Percentiles rank a stretch among this genome's conserved stretches.
Conservation (phyloP, 2,797 vertebrate genomes). For the Botia almorhae region DNA sequence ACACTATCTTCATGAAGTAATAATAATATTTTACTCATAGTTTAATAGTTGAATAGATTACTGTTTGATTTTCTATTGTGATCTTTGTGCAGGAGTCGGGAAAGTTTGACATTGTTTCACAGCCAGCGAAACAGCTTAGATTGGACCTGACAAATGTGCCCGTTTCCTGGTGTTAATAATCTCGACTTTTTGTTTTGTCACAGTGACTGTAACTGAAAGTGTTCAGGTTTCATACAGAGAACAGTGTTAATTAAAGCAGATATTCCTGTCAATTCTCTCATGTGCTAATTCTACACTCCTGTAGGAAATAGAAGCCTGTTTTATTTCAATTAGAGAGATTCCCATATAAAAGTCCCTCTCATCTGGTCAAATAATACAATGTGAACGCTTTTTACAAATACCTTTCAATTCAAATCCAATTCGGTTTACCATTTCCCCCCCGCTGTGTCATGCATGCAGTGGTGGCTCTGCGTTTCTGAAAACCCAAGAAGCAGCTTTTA, state of each 20-base stretch:
- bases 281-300: not conserved
- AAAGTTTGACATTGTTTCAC: not conserved
- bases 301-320: not conserved
- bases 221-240: not conserved
- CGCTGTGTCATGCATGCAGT: not conserved
- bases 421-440: conserved; percentile 5
- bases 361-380: not conserved
- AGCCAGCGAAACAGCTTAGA: not conserved
- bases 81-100: not conserved
- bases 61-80: not conserved
- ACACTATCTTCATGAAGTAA: too few species aligned
- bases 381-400: conserved; percentile 6
- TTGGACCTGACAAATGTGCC: not conserved
- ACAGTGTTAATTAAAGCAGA: not conserved
- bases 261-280: not conserved
- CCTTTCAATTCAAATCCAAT: conserved; percentile 17
- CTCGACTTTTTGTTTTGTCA: not conserved
- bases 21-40: not conserved
- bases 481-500: conserved; percentile 37
- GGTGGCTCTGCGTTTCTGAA: conserved; percentile 18
- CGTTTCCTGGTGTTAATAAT: conserved; percentile 5
- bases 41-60: not conserved
- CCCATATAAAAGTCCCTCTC: not conserved
- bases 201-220: not conserved
- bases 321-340: not conserved